Evolutionary conservation across 2,888 invertebrate species (phyloP), one percentile per base, ranked within the genome.

Genomic region (Diarsia dahlii): DNA sequence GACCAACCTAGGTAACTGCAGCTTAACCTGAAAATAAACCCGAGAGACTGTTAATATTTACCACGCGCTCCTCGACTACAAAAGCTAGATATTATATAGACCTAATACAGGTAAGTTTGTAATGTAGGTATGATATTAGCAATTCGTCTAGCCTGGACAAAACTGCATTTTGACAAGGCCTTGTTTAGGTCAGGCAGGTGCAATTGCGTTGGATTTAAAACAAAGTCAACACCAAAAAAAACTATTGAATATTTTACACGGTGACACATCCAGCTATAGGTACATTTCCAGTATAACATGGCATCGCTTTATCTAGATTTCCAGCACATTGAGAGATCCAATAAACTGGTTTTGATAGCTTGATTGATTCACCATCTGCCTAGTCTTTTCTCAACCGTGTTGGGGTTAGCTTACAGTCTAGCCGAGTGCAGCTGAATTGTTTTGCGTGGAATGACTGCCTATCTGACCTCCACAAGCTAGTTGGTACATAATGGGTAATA

Each of bases 121-220:
- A 79, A 76, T 82, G 73, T 66, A 78, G 60, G 15, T 66, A 78
- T 63, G 15, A 63, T 70, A 83, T 90, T 91, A 86, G 56, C 18
- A 77, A 88, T 85, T 74, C 88, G 92, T 93, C 94, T 93, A 91
- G 93, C 92, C 93, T 92, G 91, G 93, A 93, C 92, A n/a, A 91
- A 92, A 92, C 84, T 92, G 92, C 91, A 91, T 88, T 90, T 89
- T 71, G 90, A 87, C 92, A 91, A 93, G 94, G 93, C 88, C 88
- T 81, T 46, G 10, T 87, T 85, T 83, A 89, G 71, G 80, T 84
- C 60, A 88, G 71, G 77, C 78, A 63, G n/a, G 60, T 76, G 78
- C 85, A 81, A 67, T 75, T n/a, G 18, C 20, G 62, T 28, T 67
- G 23, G 2, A 28, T 50, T 70, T 73, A 0, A 52, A 67, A 60